Evolutionary conservation across 2,888 invertebrate genomes (phyloP).

Genomic region (Lasioglossum villosulum): DNA sequence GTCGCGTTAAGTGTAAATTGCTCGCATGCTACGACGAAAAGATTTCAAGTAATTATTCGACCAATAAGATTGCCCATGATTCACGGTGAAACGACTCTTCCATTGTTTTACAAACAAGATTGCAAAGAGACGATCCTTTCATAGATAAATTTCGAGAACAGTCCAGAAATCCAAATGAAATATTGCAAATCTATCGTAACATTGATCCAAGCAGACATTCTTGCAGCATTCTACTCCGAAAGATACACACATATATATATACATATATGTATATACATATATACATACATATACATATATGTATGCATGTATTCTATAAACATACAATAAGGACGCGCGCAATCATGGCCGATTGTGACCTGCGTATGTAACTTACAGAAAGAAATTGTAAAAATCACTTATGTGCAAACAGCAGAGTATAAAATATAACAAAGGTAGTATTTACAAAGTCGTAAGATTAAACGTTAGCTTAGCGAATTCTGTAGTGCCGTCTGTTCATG

Average conservation of each 20-base stretch:
- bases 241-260: conserved; percentile 24
- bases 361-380: conserved; percentile 53
- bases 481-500: conserved; percentile 66
- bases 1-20: neutral
- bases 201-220: conserved; percentile 29
- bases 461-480: conserved; percentile 58
- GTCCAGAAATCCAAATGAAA: conserved; percentile 30
- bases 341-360: neutral
- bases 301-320: conserved; percentile 6
- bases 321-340: conserved; percentile 48
- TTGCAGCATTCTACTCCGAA: conserved; percentile 47
- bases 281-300: neutral
- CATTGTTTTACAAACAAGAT: conserved; percentile 33
- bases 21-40: neutral
- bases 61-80: conserved; percentile 19
- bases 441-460: conserved; percentile 65
- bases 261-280: conserved; percentile 22
- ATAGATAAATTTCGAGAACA: conserved; percentile 20
- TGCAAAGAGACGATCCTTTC: conserved; percentile 22
- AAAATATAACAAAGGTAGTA: conserved; percentile 69
- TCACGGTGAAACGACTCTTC: conserved; percentile 16
- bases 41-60: neutral
- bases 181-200: conserved; percentile 26
- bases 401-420: conserved; percentile 69
- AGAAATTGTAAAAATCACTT: conserved; percentile 65